Percentiles rank a stretch among this genome's conserved stretches.
Conservation (phyloP, 2,113 vertebrate genomes). For the Siniperca knerii region DNA sequence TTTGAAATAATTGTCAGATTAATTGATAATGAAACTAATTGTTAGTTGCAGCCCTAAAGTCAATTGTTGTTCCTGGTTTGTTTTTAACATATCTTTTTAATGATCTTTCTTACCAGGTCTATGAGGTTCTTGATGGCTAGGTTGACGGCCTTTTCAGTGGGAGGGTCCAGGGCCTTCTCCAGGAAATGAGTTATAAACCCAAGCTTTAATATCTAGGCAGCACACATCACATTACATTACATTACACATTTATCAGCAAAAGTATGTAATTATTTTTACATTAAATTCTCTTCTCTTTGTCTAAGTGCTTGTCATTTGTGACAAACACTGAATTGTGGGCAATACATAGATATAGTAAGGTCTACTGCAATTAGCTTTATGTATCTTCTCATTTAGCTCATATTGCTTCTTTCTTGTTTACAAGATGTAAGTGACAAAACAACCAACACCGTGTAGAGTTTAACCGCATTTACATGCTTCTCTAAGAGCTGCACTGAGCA, state of each 20-base stretch:
- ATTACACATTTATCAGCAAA: constrained; percentile 4
- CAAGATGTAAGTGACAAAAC: neutral
- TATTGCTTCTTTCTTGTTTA: neutral
- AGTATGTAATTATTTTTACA: neutral
- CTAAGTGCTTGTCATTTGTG: neutral
- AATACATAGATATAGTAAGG: neutral
- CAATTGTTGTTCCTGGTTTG: neutral
- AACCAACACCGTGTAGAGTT: neutral
- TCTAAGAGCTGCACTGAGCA: neutral
- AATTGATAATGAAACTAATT: neutral
- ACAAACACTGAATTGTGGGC: neutral
- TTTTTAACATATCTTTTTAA: neutral
- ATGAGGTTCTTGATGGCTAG: constrained; percentile 93
- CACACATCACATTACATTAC: constrained; percentile 27
- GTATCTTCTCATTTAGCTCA: neutral
- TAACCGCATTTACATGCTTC: neutral
- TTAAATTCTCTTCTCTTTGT: neutral
- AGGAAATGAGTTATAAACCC: constrained; percentile 93
- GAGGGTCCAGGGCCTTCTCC: constrained; percentile 92
- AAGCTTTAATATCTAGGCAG: constrained; percentile 91
- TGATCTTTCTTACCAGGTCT: constrained; percentile 88
- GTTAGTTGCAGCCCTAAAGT: neutral
- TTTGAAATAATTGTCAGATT: neutral
- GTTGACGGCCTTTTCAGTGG: constrained; percentile 87
- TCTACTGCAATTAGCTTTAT: neutral